Evolutionary conservation across 2,113 vertebrate species (phyloP).

Genomic region (Hippocampus abdominalis): DNA sequence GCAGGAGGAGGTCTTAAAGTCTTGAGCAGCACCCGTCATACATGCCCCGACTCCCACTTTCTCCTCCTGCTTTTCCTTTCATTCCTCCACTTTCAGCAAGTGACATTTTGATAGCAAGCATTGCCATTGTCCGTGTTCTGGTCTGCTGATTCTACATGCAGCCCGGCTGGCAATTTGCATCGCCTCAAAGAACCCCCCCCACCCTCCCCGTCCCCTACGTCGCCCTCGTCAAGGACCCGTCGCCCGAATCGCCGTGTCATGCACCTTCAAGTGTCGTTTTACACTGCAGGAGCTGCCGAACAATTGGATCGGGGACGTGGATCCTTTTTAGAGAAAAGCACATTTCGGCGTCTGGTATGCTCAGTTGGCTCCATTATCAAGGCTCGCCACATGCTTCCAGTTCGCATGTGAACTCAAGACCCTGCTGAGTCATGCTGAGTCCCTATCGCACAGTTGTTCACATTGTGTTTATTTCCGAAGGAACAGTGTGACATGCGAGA

Average conservation of each 20-base stretch:
- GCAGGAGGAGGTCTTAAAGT: conserved; percentile 38
- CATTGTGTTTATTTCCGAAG: conserved; percentile 32
- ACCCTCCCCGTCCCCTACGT: conserved; percentile 19
- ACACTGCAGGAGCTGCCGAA: conserved; percentile 51
- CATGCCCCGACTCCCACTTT: conserved; percentile 35
- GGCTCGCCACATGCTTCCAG: conserved; percentile 32
- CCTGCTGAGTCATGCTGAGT: conserved; percentile 40
- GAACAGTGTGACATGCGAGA: conserved; percentile 10
- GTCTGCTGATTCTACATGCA: conserved; percentile 58
- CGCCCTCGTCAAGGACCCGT: conserved; percentile 55
- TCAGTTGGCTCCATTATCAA: conserved; percentile 47
- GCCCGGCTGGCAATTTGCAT: conserved; percentile 62
- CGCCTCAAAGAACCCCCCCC: conserved; percentile 52
- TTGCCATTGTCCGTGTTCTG: conserved; percentile 57
- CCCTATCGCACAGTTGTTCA: conserved; percentile 41
- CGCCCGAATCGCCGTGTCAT: conserved; percentile 66
- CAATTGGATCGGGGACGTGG: conserved; percentile 58
- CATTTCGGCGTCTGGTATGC: conserved; percentile 35
- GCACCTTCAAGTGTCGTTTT: conserved; percentile 57
- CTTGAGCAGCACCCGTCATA: conserved; percentile 52
- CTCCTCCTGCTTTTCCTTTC: conserved; percentile 29
- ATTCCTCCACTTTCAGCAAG: conserved; percentile 59
- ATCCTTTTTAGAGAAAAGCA: conserved; percentile 49
- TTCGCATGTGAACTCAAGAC: conserved; percentile 17
- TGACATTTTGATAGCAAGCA: conserved; percentile 67